A percentile compares a stretch with the other conserved stretches of the same genome.
Conservation (phyloP, 35 echinoderm and acorn worm genomes). For the Apostichopus californicus region DNA sequence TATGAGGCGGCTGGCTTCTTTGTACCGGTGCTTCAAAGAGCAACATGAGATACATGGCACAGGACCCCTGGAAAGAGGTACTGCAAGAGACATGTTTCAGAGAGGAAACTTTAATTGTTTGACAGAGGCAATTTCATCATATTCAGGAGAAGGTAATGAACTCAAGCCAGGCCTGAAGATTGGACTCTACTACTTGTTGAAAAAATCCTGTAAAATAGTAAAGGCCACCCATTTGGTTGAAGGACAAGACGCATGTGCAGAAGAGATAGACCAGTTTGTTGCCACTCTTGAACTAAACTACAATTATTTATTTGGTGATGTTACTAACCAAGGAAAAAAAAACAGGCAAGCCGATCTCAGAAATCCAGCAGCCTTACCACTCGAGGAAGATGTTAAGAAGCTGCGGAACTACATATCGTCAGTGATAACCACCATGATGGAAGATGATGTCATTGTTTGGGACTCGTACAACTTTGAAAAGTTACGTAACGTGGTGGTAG, state of each 20-base stretch:
- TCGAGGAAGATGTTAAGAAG: constrained; percentile 48
- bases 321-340: constrained; percentile 17
- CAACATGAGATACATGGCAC: neutral
- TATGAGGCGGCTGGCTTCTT: constrained; percentile 14
- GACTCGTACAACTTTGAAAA: constrained; percentile 55
- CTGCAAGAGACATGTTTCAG: neutral
- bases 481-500: constrained; percentile 55
- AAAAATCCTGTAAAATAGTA: constrained; percentile 4
- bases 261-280: constrained; percentile 59
- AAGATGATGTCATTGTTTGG: constrained; percentile 32
- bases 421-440: constrained; percentile 18
- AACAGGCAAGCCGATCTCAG: constrained; percentile 57
- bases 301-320: constrained; percentile 54
- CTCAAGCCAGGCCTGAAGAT: constrained; percentile 69
- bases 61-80: neutral
- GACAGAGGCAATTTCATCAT: neutral
- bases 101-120: neutral
- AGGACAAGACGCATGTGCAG: constrained; percentile 35
- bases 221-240: constrained; percentile 8
- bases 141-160: neutral
- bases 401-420: constrained; percentile 38
- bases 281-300: constrained; percentile 48
- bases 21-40: constrained; percentile 6
- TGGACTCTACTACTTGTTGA: constrained; percentile 57
- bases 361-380: constrained; percentile 39